Evolutionary conservation across 1,140 invertebrate species (phyloP), one percentile per base, ranked within the genome.

Genomic region (Heterodera carotae): DNA sequence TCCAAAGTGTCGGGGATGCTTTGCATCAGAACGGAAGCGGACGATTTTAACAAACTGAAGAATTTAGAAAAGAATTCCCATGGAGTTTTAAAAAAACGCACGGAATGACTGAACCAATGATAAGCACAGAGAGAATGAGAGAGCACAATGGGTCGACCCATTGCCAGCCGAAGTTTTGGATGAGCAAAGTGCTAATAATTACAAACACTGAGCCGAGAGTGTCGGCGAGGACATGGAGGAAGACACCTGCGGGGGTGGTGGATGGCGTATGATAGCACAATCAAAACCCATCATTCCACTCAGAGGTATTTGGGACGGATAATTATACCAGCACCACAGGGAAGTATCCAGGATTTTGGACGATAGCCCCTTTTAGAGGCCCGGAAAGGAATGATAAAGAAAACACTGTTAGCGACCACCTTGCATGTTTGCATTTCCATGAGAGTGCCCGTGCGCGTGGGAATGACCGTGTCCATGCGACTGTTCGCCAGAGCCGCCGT

Each of bases 141-240:
- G 91, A 92, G 82, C 91, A 92, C n/a, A 92, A 87, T 2, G 91
- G 91, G 84, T 92, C 91, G 6, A 91, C 91, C 74, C 91, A 89
- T 69, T 90, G 88, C 89, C 90, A 91, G 7, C 90, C 91, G 88
- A 91, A 91, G 76, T 90, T 88, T 82, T 92, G 89, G 64, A 92
- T 91, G 5, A 91, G 84, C n/a, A 92, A 76, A 6, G 91, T 90
- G 22, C 90, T 91, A 22, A 91, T 88, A 70, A 92, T 92, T 2
- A 91, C 91, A 60, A 91, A 91, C 31, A 92, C 90, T 83, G 90
- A 91, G 29, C 91, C 91, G 64, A 92, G 84, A 3, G 91, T 92
- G 84, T 92, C 91, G 12, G 91, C 91, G 34, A 92, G 79, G 56
- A 92, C 89, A 82, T 92, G 91, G 1, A 92, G 88, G 86, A 91